These are phyloP conservation scores for Polydesmus complanatus DNA, from an alignment of 2,888 invertebrate genomes.

Conservation along the genomic window DNA sequence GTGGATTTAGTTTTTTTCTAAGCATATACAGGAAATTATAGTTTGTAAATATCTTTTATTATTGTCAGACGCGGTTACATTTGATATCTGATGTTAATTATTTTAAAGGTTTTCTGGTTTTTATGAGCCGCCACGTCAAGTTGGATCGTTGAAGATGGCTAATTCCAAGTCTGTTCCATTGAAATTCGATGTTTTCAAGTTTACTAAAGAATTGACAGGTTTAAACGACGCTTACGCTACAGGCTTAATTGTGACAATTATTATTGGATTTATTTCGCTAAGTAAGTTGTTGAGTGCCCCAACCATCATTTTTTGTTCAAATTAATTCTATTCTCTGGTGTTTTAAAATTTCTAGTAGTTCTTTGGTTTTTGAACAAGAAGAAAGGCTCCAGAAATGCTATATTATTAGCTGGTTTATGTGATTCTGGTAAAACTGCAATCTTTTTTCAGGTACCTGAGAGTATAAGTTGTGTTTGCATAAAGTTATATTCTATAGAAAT, in stretches of 20 bases:
- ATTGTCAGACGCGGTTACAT: no score
- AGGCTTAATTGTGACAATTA: neutral
- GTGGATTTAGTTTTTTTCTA: no score
- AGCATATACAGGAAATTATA: no score
- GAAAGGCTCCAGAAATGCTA: neutral
- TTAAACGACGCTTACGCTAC: neutral
- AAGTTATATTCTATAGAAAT: conserved; percentile 1
- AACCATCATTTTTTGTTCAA: no score
- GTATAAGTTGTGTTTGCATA: neutral
- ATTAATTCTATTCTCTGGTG: neutral
- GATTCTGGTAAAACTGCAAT: conserved; percentile 16
- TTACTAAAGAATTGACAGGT: neutral
- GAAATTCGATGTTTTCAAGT: no score
- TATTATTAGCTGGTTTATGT: conserved; percentile 15
- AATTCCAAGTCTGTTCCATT: no score
- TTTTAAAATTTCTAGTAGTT: neutral
- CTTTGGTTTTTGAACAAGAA: conserved; percentile 4
- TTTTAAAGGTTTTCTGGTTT: no score
- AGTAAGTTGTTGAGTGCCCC: neutral
- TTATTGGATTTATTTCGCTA: neutral
- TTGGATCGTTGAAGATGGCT: no score
- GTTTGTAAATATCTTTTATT: no score
- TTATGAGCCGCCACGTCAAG: no score
- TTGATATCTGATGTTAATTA: no score
- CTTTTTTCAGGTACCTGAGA: conserved; percentile 9